phyloP scores from a whole-genome alignment of 2,113 vertebrate species.

The Chrysemys picta region DNA sequence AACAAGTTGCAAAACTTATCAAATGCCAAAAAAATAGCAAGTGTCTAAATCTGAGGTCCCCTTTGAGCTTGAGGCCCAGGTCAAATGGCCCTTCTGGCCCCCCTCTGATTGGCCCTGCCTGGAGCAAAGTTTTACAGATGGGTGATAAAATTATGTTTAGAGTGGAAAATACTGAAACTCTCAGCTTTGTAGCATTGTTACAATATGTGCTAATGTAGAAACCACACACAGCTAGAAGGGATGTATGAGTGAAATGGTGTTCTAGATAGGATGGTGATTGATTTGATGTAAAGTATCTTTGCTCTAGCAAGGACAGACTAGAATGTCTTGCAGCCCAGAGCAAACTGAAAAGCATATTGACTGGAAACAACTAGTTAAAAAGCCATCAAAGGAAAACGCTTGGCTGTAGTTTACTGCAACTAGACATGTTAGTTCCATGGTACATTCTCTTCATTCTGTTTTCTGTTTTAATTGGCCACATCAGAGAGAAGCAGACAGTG shows the following conservation, averaged over 20 bases:
- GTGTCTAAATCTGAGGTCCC: too few species aligned
- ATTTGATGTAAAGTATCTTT: background rate
- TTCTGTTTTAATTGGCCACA: conserved; percentile 72
- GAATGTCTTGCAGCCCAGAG: conserved; percentile 51
- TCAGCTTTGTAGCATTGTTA: background rate
- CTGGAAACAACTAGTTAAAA: conserved; percentile 61
- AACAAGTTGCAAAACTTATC: too few species aligned
- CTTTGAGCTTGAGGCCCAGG: too few species aligned
- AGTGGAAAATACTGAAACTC: conserved; percentile 16
- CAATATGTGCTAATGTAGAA: background rate
- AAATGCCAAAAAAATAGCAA: too few species aligned
- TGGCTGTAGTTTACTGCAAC: conserved; percentile 38
- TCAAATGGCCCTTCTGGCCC: too few species aligned
- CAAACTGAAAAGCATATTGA: conserved; percentile 39
- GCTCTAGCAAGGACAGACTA: conserved; percentile 28
- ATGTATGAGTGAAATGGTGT: background rate
- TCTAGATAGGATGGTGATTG: background rate
- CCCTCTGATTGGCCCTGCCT: too few species aligned
- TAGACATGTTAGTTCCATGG: conserved; percentile 46
- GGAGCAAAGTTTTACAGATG: background rate
- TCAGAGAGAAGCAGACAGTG: background rate
- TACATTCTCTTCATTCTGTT: conserved; percentile 56
- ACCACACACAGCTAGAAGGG: background rate
- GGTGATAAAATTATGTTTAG: background rate
- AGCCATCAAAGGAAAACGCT: conserved; percentile 64